Evolutionary conservation across 2,888 invertebrate species (phyloP).

Genomic region (Fabriciana adippe): DNA sequence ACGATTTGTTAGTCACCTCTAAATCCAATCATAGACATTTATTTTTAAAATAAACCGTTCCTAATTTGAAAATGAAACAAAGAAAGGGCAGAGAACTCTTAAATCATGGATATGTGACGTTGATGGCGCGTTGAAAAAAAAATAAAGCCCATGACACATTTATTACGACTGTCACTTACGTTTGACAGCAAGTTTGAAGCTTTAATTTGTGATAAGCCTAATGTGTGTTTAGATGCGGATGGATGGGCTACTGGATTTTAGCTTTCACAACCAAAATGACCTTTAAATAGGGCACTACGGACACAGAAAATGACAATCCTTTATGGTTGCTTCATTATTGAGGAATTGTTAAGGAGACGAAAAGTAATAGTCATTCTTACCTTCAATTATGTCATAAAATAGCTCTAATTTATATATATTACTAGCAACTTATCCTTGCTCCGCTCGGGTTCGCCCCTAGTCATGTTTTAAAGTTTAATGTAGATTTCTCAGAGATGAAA

Average conservation of each 20-base stretch:
- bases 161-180: constrained; percentile 75
- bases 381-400: too few relatives aligned
- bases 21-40: constrained; percentile 42
- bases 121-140: constrained; percentile 59
- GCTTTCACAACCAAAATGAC: constrained; percentile 62
- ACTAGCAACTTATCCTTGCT: too few relatives aligned
- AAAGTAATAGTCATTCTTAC: too few relatives aligned
- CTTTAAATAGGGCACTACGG: constrained; percentile 37
- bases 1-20: constrained; percentile 59
- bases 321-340: constrained; percentile 19
- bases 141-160: constrained; percentile 75
- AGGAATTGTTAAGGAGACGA: not conserved
- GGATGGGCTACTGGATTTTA: constrained; percentile 68
- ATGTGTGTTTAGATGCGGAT: constrained; percentile 60
- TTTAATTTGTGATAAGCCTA: constrained; percentile 79
- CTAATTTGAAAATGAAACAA: constrained; percentile 67
- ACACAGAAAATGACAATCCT: constrained; percentile 32
- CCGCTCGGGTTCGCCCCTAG: too few relatives aligned
- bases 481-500: too few relatives aligned
- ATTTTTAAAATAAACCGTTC: constrained; percentile 42
- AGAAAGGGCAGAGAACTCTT: constrained; percentile 79
- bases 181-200: constrained; percentile 71
- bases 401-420: too few relatives aligned
- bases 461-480: too few relatives aligned
- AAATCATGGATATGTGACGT: constrained; percentile 76